Evolutionary conservation across 2,113 vertebrate genomes (phyloP), one percentile per base, ranked within the genome.

Genomic region (Lynx canadensis): DNA sequence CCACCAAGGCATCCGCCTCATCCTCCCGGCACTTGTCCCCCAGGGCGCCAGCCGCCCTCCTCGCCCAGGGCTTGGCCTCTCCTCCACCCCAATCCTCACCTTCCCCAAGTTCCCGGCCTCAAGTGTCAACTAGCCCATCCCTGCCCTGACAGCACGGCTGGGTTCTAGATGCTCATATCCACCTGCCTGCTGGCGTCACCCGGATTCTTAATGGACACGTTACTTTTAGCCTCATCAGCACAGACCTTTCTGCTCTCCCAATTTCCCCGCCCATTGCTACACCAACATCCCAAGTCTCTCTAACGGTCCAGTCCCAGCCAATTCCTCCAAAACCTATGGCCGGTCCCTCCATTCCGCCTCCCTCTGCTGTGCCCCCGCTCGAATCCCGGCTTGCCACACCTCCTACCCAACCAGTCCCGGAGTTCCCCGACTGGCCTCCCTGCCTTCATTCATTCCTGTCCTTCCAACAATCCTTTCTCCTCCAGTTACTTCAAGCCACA

Each of bases 291-390:
- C 29, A 12, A 23, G 69, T 38, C 69, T 71, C 11, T 5, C 36
- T 11, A 73, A 73, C 36, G 3, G 36, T 41, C 36, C 36, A 25
- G 52, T 52, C 29, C 16, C n/a, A 45, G 10, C 25, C 14, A 65
- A 41, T 65, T 45, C 74, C 73, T 87, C 63, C 52, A 79, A n/a
- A 31, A 19, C 10, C 36, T 4, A 87, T 0, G 27, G 41, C 63
- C 41, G 27, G 36, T 21, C 82, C 60, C 66, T 5, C 27, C 15
- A 21, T 19, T 7, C 79, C 7, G 14, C 60, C 63, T 27, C 33
- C 14, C 1, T 14, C 18, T 15, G 3, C 52, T 0, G 5, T 4
- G 66, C 25, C 65, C 55, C 5, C 63, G 25, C 52, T 52, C 0
- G 1, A 33, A 88, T 1, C 52, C 15, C 45, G 0, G 73, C 55